Evolutionary conservation across 2,797 vertebrate genomes (phyloP), one percentile per base, ranked within the genome.

Genomic region (Cyprinella venusta): DNA sequence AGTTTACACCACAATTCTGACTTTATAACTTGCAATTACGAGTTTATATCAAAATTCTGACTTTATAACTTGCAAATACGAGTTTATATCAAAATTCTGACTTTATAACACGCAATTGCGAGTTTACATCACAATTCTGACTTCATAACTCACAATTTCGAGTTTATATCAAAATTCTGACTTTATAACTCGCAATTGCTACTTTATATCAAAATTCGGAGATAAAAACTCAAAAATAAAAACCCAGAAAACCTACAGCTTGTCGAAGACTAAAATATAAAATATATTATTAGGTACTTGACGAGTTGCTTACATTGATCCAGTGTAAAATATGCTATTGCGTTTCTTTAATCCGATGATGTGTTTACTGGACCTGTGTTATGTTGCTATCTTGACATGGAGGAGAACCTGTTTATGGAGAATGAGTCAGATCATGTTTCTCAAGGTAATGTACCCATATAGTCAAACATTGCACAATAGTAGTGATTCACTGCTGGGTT

Each of bases 381-480:
- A 50, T 50, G 30, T 64, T 52, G 21, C 30, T 38, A n/a, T 72
- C 67, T 70, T 59, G 52, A 3, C 10, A 82, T 15, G 10, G 33
- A 76, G 61, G n/a, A 65, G 80, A 38, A 24, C 45, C 36, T 45
- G 24, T 82, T 36, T 21, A 72, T 64, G 26, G 26, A 71, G 38
- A 80, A 21, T 68, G 72, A 82, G 63, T 82, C 72, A 72, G 45
- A 76, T 38, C 24, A 79, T 70, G 45, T 48, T 48, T 48, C 45
- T 48, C 45, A 21, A 54, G 24, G 45, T 54, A 64, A 86, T 52
- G 26, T 48, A 63, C 40, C 54, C 54, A 24, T 54, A 74, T 21
- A 80, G 40, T 86, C 79, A 70, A 83, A 83, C 24, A 86, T 83
- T 84, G 48, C 85, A 77, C 85, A 83, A 77, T 45, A 45, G 71